phyloP scores from a whole-genome alignment of 1,140 invertebrate genomes.

The Nephotettix cincticeps region DNA sequence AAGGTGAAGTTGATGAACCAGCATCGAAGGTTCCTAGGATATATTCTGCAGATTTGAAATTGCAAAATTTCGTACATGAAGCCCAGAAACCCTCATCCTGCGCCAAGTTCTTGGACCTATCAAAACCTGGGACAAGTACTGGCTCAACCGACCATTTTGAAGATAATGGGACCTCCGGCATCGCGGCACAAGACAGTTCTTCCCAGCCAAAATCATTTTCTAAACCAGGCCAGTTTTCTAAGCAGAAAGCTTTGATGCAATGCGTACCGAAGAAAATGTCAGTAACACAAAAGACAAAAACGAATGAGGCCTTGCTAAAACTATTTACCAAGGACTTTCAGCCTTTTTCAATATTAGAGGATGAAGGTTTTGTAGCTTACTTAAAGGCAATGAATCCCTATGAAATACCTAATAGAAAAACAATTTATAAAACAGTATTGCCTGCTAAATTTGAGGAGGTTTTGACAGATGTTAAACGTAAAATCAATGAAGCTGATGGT shows the following conservation, averaged over 20 bases:
- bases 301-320: conserved; percentile 24
- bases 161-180: background rate
- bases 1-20: too few relatives aligned
- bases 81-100: too few relatives aligned
- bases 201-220: background rate
- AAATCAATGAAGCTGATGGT: background rate
- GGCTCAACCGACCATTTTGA: background rate
- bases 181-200: background rate
- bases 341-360: conserved; percentile 37
- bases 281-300: conserved; percentile 14
- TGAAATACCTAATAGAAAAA: conserved; percentile 30
- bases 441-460: conserved; percentile 32
- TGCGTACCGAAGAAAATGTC: background rate
- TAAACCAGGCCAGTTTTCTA: background rate
- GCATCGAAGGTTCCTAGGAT: too few relatives aligned
- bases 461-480: background rate
- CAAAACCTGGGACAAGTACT: background rate
- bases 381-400: conserved; percentile 33
- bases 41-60: too few relatives aligned
- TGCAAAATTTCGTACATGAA: too few relatives aligned
- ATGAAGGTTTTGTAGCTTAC: conserved; percentile 31
- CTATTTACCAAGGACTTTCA: conserved; percentile 31
- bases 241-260: background rate
- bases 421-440: conserved; percentile 30
- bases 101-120: background rate